phyloP scores from a whole-genome alignment of 2,797 vertebrate species.

The Neosilurus mollespiculum region DNA sequence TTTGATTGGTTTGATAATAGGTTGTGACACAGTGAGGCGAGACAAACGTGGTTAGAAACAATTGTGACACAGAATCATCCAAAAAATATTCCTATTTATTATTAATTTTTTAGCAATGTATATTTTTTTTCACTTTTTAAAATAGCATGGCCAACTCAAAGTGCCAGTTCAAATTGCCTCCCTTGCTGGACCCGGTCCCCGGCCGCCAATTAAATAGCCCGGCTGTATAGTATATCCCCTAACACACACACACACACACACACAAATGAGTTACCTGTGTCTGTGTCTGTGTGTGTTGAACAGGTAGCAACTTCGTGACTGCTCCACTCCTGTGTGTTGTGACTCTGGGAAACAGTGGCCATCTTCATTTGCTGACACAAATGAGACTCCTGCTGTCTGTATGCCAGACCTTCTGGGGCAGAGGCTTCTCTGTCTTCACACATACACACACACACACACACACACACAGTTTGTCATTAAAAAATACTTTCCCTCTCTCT shows the following conservation, averaged over 20 bases:
- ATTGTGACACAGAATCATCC: no score
- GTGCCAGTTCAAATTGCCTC: no score
- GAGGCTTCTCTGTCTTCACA: constrained; percentile 77
- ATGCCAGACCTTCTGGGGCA: constrained; percentile 74
- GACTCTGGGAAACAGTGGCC: constrained; percentile 72
- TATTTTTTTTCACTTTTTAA: no score
- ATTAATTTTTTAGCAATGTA: no score
- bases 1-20: no score
- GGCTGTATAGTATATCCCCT: no score
- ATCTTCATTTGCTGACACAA: constrained; percentile 87
- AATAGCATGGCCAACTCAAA: no score
- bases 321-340: constrained; percentile 73
- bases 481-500: background rate
- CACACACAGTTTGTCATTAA: background rate
- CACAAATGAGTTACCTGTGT: constrained; percentile 74
- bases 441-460: constrained; percentile 18
- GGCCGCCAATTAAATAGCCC: no score
- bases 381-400: constrained; percentile 83
- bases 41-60: no score
- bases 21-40: no score
- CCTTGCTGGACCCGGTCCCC: no score
- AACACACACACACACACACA: background rate
- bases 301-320: constrained; percentile 76
- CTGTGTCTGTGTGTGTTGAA: constrained; percentile 55
- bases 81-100: no score